Conservation (phyloP, 2,888 invertebrate species). For the Dorcus parallelipipedus region DNA sequence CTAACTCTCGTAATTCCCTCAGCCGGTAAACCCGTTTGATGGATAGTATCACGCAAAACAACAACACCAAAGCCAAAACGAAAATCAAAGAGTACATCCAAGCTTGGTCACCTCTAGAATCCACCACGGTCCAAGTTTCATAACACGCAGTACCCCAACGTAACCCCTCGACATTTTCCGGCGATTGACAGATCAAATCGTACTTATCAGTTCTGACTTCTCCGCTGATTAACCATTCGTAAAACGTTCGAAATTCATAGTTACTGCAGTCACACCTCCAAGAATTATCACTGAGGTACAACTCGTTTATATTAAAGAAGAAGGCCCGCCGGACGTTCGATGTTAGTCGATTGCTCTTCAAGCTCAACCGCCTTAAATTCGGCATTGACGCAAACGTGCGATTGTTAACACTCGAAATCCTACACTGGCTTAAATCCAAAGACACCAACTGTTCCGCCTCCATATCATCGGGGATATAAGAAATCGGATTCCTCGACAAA, state of each 20-base stretch:
- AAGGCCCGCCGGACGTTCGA: slow-evolving; percentile 57
- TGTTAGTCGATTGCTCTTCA: slow-evolving; percentile 71
- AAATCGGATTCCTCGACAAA: slow-evolving; percentile 65
- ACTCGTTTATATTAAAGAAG: slow-evolving; percentile 59
- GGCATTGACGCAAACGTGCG: slow-evolving; percentile 61
- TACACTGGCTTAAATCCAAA: slow-evolving; percentile 59
- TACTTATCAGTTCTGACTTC: slow-evolving; percentile 51
- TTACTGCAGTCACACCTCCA: slow-evolving; percentile 75
- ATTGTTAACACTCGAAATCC: slow-evolving; percentile 61
- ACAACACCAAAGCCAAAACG: slow-evolving; percentile 54
- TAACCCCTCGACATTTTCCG: slow-evolving; percentile 58
- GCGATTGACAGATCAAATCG: slow-evolving; percentile 64
- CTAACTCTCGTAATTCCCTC: slow-evolving; percentile 49
- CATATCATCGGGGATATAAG: slow-evolving; percentile 59
- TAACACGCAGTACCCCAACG: slow-evolving; percentile 69
- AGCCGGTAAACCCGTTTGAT: slow-evolving; percentile 56
- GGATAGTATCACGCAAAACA: slow-evolving; percentile 54
- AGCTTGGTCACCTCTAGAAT: slow-evolving; percentile 41
- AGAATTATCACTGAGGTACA: slow-evolving; percentile 69
- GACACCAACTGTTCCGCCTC: slow-evolving; percentile 59
- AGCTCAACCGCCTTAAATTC: slow-evolving; percentile 57
- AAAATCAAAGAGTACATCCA: slow-evolving; percentile 60
- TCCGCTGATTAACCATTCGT: slow-evolving; percentile 57
- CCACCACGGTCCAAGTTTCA: slow-evolving; percentile 51
- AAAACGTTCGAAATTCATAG: slow-evolving; percentile 58